Base-by-base conservation (phyloP, 2,113 vertebrate genomes). In the Alces alces region DNA sequence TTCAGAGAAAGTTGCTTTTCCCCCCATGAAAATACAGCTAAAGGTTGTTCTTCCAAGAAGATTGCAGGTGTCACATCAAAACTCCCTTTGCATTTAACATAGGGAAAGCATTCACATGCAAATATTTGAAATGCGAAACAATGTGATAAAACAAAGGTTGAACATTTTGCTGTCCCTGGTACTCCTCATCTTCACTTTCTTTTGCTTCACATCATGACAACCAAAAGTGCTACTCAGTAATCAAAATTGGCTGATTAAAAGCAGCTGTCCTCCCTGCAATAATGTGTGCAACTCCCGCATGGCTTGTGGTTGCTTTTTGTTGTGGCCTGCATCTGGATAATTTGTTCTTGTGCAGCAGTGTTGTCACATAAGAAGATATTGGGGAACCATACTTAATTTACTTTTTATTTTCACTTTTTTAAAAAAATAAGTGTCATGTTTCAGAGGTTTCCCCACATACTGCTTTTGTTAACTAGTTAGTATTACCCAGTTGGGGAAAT, bases 81-180 rank as follows among this genome's bases (percentile, higher is more conserved):
- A 89, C 96, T 95, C 92, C 89, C 97, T 97, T 97, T 95, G 95
- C 87, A 80, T 96, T 87, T 93, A 96, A 50, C 96, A 61, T 1
- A 28, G 96, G 93, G 89, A 98, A 97, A 97, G 92, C 78, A 97
- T 98, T 99, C 98, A 98, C 98, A 98, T 87, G 55, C 96, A 98
- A 98, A 98, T 98, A 97, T 97, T 98, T 98, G 97, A 95, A 96
- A 98, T 97, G 94, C 12, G 84, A 97, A 94, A 98, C 95, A 96
- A 73, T 97, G 95, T 86, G 89, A 73, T 97, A 93, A 97, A 97
- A 96, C 97, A 94, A 98, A 98, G 98, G 96, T 95, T 97, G 92
- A 91, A 58, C 91, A 96, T 98, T 94, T 93, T 95, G 92, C 94
- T 98, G 98, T 97, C 83, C 89, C 90, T 97, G 98, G 80, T 96